phyloP scores from a whole-genome alignment of 2,888 invertebrate genomes.

The Boloria euphrosyne region DNA sequence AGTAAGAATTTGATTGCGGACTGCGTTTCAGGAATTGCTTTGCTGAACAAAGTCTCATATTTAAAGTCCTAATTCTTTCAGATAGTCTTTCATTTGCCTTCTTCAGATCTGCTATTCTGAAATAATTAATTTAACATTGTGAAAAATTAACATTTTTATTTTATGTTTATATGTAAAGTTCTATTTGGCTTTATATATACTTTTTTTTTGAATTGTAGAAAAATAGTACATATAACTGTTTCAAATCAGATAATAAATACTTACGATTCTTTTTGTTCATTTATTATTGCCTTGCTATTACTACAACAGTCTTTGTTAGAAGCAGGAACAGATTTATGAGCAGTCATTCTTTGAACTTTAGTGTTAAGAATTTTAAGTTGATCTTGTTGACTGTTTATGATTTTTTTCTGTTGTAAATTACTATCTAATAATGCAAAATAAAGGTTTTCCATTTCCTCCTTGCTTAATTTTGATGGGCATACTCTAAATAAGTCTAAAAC shows the following conservation, averaged over 20 bases:
- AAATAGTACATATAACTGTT: background rate
- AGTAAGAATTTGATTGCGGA: constrained; percentile 41
- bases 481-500: constrained; percentile 54
- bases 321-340: constrained; percentile 49
- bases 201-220: too few species aligned
- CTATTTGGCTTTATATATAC: background rate
- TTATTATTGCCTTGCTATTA: constrained; percentile 51
- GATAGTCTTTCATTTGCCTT: constrained; percentile 56
- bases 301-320: constrained; percentile 57
- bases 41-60: constrained; percentile 64
- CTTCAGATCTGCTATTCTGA: constrained; percentile 61
- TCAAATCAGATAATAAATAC: constrained; percentile 30
- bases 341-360: constrained; percentile 58
- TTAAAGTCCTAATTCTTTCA: constrained; percentile 60
- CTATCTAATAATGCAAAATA: constrained; percentile 84
- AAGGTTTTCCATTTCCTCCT: constrained; percentile 85
- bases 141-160: constrained; percentile 12
- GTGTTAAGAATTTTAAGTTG: constrained; percentile 60
- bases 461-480: constrained; percentile 80
- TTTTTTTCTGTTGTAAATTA: constrained; percentile 83
- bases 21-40: constrained; percentile 63
- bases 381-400: constrained; percentile 83
- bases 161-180: background rate
- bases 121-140: constrained; percentile 12
- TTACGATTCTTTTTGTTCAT: constrained; percentile 65